Evolutionary conservation across 2,797 vertebrate species (phyloP), one percentile per base, ranked within the genome.

Genomic region (Sebastes dallii): DNA sequence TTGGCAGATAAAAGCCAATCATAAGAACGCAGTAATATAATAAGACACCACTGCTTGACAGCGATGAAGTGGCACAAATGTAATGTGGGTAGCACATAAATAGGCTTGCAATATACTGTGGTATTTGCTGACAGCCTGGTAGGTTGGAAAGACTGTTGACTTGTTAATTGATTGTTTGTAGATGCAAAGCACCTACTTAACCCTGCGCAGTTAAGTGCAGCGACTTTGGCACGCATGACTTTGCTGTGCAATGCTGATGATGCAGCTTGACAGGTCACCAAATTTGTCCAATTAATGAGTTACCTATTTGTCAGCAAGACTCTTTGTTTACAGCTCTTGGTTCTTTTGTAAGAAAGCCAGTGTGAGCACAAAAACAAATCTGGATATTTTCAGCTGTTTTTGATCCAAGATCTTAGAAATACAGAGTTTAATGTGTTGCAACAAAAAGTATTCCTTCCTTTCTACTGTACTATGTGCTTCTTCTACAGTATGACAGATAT

Each of bases 81-180:
- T 59, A 25, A 56, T 76, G 27, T 56, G 55, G 46, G 54, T n/a
- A 59, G 50, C 54, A 59, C 50, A 39, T 30, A 58, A 79, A 73
- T 42, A 69, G 54, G 64, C 59, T 39, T 46, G 8, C 69, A 66
- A 56, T 58, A 52, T 55, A 32, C 30, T 32, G 58, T 34, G 54
- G 60, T 62, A 29, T 67, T 77, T 72, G 55, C 12, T 62, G 56
- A 68, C 70, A 79, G 66, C 1, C 34, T 22, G 34, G 62, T 3
- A 27, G 12, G 68, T 25, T 59, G 52, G 66, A 77, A 60, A 80
- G 50, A 73, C 27, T 72, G 71, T 30, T 78, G 80, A 76, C 72
- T 66, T 73, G 54, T 59, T 79, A 75, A 86, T 80, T 87, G 58
- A 80, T 82, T 81, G 55, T 80, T 75, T 77, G 62, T 58, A 69